phyloP scores from a whole-genome alignment of 1,140 invertebrate species.

The Bicyclus anynana region DNA sequence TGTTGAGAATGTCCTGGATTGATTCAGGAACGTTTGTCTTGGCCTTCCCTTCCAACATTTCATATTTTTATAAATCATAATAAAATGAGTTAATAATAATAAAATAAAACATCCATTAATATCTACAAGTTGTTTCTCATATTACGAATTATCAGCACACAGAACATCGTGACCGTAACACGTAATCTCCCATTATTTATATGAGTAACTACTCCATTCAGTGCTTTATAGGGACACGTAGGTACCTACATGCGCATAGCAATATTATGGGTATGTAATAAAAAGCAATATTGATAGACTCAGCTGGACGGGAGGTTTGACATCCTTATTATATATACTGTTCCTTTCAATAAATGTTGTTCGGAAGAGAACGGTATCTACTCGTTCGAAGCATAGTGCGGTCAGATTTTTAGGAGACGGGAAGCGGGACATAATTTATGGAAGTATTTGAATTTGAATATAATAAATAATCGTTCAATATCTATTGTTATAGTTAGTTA shows the following conservation, averaged over 20 bases:
- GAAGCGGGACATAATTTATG: not conserved
- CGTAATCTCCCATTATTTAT: slow-evolving; percentile 24
- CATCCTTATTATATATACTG: slow-evolving; percentile 40
- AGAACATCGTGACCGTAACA: slow-evolving; percentile 13
- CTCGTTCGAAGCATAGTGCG: not conserved
- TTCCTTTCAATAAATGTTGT: too few species aligned
- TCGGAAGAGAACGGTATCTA: slow-evolving; percentile 30
- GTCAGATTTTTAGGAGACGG: not conserved
- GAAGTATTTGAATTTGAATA: too few species aligned
- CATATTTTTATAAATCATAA: too few species aligned
- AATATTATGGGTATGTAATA: slow-evolving; percentile 15
- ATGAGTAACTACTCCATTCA: slow-evolving; percentile 16
- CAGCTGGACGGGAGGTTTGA: slow-evolving; percentile 16
- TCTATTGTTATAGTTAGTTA: too few species aligned
- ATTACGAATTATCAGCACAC: slow-evolving; percentile 8
- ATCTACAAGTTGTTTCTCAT: slow-evolving; percentile 4
- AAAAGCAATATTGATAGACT: slow-evolving; percentile 25
- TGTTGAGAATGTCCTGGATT: too few species aligned
- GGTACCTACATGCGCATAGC: too few species aligned
- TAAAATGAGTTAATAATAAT: not conserved
- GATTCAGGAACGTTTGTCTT: too few species aligned
- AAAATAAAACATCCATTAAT: slow-evolving; percentile 11
- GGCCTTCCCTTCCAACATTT: too few species aligned
- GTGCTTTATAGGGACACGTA: slow-evolving; percentile 11
- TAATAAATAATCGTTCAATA: too few species aligned